Base-by-base conservation (phyloP, 2,888 invertebrate species). In the Spodoptera exigua region DNA sequence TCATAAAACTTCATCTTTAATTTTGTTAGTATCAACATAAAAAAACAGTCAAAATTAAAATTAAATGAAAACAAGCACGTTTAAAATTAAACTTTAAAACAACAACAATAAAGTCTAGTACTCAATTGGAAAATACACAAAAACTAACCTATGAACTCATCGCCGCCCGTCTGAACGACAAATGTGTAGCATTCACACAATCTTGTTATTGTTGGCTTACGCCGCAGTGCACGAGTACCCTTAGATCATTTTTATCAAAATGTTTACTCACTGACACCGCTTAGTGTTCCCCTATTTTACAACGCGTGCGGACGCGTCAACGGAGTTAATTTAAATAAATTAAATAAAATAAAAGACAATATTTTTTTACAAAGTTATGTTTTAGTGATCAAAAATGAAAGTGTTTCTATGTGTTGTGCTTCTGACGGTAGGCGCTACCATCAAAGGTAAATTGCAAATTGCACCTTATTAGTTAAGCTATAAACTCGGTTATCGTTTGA, bases 381-480 rank as follows among this genome's bases (percentile, higher is more conserved):
- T 61, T 21, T 52, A 60, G 76, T 80, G 74, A 39, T 12, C 43
- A 66, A 74, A 55, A 27, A 82, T 82, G 82, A 82, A 70, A 66
- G 58, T 75, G 43, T 47, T 76, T 68, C 47, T 75, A 39, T 71
- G 64, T 66, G 56, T 54, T 9, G 61, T 70, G 57, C 43, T 77
- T 3, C 46, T 70, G 1, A 41, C 43, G 11, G 21, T 61, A 5
- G 59, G 49, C 49, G 71, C 64, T 34, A 53, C 36, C 5, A 52
- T 59, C 2, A 44, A 45, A 67, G 78, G 76, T 77, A 67, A n/a
- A 58, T 21, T 9, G 14, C 37, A 16, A 13, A 45, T 37, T 27
- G 11, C 17, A 4, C 17, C 35, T 2, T 49, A 48, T 48, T 48
- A 36, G 13, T 53, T 10, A 10, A 3, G 2, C 1, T 17, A 32